Evolutionary conservation across 1,140 invertebrate species (phyloP).

Genomic region (Drosophila rhopaloa): DNA sequence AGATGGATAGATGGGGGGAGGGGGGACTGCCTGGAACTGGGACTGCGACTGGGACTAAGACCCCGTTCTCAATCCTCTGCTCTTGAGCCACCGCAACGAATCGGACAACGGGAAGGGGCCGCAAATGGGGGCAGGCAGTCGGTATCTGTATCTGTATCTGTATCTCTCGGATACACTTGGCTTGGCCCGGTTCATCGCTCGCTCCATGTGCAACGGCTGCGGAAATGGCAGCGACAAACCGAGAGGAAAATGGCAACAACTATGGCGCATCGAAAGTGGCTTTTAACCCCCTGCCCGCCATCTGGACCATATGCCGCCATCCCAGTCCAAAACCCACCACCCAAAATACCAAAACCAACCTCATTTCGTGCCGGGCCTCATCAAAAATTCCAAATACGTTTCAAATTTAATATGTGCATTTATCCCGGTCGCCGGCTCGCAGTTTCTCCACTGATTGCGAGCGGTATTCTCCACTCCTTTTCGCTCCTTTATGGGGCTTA

Average conservation of each 20-base stretch:
- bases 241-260: slow-evolving; percentile 32
- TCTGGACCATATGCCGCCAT: slow-evolving; percentile 44
- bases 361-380: slow-evolving; percentile 52
- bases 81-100: slow-evolving; percentile 52
- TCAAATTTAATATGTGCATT: slow-evolving; percentile 83
- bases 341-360: slow-evolving; percentile 23
- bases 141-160: slow-evolving; percentile 21
- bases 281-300: slow-evolving; percentile 54
- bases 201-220: slow-evolving; percentile 53
- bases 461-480: slow-evolving; percentile 54
- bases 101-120: slow-evolving; percentile 22
- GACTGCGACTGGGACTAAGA: neutral
- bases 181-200: slow-evolving; percentile 43
- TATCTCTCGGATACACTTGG: slow-evolving; percentile 55
- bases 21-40: slow-evolving; percentile 9
- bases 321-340: slow-evolving; percentile 20
- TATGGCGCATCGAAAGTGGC: slow-evolving; percentile 59
- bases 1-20: neutral
- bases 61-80: slow-evolving; percentile 26
- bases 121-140: slow-evolving; percentile 24
- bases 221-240: slow-evolving; percentile 36
- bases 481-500: slow-evolving; percentile 80
- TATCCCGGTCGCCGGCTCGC: slow-evolving; percentile 51
- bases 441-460: slow-evolving; percentile 58
- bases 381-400: slow-evolving; percentile 83